phyloP scores from a whole-genome alignment of 1,140 invertebrate genomes.

The Rhopalosiphum padi region DNA sequence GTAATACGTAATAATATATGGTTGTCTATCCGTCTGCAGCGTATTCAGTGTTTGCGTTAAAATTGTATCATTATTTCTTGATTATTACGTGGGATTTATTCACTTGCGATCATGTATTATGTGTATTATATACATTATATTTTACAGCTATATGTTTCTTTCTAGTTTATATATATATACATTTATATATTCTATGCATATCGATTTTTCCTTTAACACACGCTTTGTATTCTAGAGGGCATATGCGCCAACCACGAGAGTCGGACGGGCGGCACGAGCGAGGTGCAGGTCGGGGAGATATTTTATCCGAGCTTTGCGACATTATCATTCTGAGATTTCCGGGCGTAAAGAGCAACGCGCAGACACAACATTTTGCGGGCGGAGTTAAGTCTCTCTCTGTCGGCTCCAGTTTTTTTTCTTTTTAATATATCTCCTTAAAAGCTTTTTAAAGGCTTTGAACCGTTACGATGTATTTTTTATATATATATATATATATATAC shows the following conservation, averaged over 20 bases:
- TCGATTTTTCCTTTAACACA: slow-evolving; percentile 25
- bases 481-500: slow-evolving; percentile 12
- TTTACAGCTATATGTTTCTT: slow-evolving; percentile 2
- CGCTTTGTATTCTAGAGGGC: slow-evolving; percentile 26
- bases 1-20: not conserved
- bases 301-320: slow-evolving; percentile 42
- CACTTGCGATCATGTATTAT: not conserved
- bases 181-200: slow-evolving; percentile 26
- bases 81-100: not conserved
- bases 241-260: slow-evolving; percentile 24
- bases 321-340: slow-evolving; percentile 57
- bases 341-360: slow-evolving; percentile 55
- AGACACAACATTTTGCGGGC: slow-evolving; percentile 52
- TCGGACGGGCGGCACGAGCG: not conserved
- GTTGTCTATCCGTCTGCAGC: not conserved
- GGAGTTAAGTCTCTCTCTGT: slow-evolving; percentile 36
- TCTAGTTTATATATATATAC: not conserved
- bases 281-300: slow-evolving; percentile 12
- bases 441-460: slow-evolving; percentile 57
- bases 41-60: not conserved
- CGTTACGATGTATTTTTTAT: slow-evolving; percentile 37
- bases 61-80: not conserved
- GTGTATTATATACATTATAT: not conserved
- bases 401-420: slow-evolving; percentile 24
- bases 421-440: slow-evolving; percentile 57